Percentiles rank a stretch among this genome's conserved stretches.
These are phyloP conservation scores for Nylanderia fulva DNA, from an alignment of 1,140 invertebrate genomes.

Conservation along the genomic window DNA sequence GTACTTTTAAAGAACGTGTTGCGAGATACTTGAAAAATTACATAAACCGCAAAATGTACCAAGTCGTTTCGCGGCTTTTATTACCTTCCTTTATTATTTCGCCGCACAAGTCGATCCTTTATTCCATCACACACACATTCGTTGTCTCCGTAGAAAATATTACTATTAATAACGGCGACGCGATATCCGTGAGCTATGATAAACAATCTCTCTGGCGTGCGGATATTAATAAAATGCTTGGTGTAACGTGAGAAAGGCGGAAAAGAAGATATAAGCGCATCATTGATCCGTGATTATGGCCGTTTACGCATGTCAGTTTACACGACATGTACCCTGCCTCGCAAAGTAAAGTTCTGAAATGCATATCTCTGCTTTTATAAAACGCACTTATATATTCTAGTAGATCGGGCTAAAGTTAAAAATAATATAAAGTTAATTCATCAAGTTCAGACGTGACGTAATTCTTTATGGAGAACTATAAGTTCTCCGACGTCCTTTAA, in stretches of 20 bases:
- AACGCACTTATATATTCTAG: not conserved
- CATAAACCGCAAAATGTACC: not conserved
- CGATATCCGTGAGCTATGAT: constrained; percentile 11
- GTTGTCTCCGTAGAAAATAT: not conserved
- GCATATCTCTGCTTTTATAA: constrained; percentile 14
- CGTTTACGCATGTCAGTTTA: constrained; percentile 27
- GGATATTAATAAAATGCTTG: constrained; percentile 31
- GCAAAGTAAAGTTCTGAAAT: constrained; percentile 6
- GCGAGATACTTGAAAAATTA: not conserved
- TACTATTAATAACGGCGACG: constrained; percentile 42
- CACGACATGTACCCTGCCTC: not conserved
- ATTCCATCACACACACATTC: constrained; percentile 20
- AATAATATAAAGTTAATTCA: constrained; percentile 32
- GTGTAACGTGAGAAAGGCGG: not conserved
- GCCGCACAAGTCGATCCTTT: not conserved
- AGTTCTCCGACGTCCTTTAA: not conserved
- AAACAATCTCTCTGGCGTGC: constrained; percentile 24
- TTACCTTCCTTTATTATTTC: not conserved
- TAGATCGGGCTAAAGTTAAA: not conserved
- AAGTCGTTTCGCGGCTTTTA: not conserved
- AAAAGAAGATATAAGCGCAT: constrained; percentile 1
- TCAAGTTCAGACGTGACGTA: constrained; percentile 11
- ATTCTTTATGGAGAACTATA: not conserved
- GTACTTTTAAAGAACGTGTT: not conserved
- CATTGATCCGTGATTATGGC: constrained; percentile 34